Base-by-base conservation (phyloP, 2,797 vertebrate genomes). In the Gallinago nigripennis region DNA sequence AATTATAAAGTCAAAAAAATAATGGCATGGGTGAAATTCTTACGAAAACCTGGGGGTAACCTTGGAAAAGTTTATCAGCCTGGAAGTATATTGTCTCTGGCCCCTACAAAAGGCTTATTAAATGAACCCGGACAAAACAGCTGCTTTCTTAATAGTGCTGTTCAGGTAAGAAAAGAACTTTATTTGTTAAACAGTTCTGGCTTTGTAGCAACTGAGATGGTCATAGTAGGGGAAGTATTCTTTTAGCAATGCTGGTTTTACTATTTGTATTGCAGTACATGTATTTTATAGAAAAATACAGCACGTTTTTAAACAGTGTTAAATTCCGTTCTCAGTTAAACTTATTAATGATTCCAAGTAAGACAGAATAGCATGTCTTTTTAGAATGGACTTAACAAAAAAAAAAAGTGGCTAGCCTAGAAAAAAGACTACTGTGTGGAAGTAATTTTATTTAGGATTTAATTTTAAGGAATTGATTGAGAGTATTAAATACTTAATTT, bases 121-220 rank as follows among this genome's bases (percentile, higher is more conserved):
- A 99, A 99, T 65, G 99, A 99, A 92, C 99, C 99, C 0, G 99
- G 99, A 84, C 99, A 99, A 96, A 99, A 99, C 98, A 99, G 99
- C 98, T 99, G 99, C 98, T 99, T 99, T 96, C 99, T 99, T 86
- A 99, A 99, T 96, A 99, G 99, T 76, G 99, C 99, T 39, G 99
- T 99, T 83, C 99, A 99, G 99, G 99, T 99, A 97, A 96, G 98
- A 57, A 43, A 31, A n/a, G 37, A 27, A 3, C 2, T 43, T 64
- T 1, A 12, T 64, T 76, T 92, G 41, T 48, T 68, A 28, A 88
- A 18, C 11, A 15, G 7, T 20, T 72, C 30, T 82, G 57, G 6
- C 37, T 76, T 68, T 64, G 16, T 35, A 60, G 19, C 25, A 77
- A 31, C 28, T 64, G 80, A 70, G 31, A n/a, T 18, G 12, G 43